Evolutionary conservation across 2,797 vertebrate species (phyloP).

Genomic region (Streptopelia turtur): DNA sequence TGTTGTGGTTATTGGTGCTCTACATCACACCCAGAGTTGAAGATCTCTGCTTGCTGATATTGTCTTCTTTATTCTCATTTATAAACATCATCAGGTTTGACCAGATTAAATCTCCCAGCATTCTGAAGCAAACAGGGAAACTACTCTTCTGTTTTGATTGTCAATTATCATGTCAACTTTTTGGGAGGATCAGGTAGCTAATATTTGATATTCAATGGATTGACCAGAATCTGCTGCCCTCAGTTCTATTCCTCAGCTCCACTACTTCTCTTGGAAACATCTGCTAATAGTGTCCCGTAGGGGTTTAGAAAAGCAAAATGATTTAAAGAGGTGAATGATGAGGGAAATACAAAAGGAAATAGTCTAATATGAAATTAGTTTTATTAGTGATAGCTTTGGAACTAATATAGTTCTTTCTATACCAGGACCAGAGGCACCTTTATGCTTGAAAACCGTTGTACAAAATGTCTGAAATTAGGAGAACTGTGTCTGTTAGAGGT

Average conservation of each 20-base stretch:
- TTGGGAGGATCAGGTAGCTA: background rate
- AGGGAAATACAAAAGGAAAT: background rate
- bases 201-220: constrained; percentile 18
- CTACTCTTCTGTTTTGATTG: constrained; percentile 58
- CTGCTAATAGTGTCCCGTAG: background rate
- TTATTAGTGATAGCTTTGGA: background rate
- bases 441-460: background rate
- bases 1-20: background rate
- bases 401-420: background rate
- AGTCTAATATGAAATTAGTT: background rate
- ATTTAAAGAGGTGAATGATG: background rate
- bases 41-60: background rate
- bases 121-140: constrained; percentile 56
- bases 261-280: constrained; percentile 5
- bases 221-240: background rate
- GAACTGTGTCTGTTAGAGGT: background rate
- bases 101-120: background rate
- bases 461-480: background rate
- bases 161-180: constrained; percentile 19
- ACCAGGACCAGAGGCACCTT: background rate
- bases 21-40: background rate
- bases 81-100: background rate
- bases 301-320: background rate
- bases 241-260: background rate
- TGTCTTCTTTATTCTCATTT: background rate